Evolutionary conservation across 2,113 vertebrate species (phyloP), one percentile per base, ranked within the genome.

Genomic region (Halichoerus grypus): DNA sequence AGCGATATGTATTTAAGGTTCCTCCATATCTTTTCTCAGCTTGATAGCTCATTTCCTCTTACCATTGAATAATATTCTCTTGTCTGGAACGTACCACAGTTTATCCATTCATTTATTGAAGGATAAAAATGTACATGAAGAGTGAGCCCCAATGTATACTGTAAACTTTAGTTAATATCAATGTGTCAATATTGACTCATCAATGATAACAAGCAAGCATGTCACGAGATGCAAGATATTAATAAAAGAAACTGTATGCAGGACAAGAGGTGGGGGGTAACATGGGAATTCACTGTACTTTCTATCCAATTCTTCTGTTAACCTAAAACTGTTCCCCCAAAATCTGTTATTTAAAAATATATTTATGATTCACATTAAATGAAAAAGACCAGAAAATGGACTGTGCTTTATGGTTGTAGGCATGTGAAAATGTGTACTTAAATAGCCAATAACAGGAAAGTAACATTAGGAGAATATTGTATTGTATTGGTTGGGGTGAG

Each of bases 361-460:
- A 80, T 61, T 84, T 84, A 51, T 53, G 18, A 76, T 33, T 46
- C 61, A 91, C 10, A 59, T 63, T n/a, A 36, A 65, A 89, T 92
- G 2, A 77, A 84, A 86, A 71, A 55, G 49, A 79, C 57, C 63
- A 84, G 24, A 93, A 96, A 86, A 65, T 51, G 15, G 33, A 91
- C 63, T 26, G 18, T 76, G 13, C 93, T 96, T 95, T 86, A 33
- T 71, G 18, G 53, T 21, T 65, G 3, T 9, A 94, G 33, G 42
- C n/a, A 79, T 74, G 24, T 96, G 49, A 59, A 97, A 97, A 91
- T 88, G 87, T 46, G 24, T 84, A 85, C 13, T 57, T 89, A 81
- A n/a, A 10, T 49, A 71, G 55, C 36, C 26, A 55, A 36, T 11
- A 88, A 67, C 22, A 79, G 21, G 39, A 82, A 94, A 59, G 28